Conservation (phyloP, 1,140 invertebrate genomes). For the Trichoplusia ni region DNA sequence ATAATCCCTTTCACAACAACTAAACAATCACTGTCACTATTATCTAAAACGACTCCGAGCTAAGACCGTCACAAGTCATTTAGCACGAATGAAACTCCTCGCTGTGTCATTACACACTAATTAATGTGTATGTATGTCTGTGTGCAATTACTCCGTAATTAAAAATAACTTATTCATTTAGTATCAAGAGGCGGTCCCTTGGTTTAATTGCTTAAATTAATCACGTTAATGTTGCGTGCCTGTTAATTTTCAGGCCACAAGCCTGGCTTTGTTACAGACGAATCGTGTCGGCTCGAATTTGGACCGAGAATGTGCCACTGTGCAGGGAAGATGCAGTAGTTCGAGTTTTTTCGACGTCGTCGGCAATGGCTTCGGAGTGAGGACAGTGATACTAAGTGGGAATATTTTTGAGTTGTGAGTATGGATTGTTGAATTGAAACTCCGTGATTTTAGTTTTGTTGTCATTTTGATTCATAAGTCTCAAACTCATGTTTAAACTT, state of each 20-base stretch:
- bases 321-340: not conserved
- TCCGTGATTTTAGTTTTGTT: too few relatives aligned
- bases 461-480: too few relatives aligned
- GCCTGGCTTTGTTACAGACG: slow-evolving; percentile 56
- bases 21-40: not conserved
- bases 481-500: too few relatives aligned
- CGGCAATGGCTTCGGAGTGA: too few relatives aligned
- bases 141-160: slow-evolving; percentile 72
- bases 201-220: slow-evolving; percentile 72
- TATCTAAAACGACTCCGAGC: not conserved
- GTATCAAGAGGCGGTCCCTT: slow-evolving; percentile 44
- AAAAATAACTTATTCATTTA: slow-evolving; percentile 79
- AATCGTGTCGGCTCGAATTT: slow-evolving; percentile 32
- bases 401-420: too few relatives aligned
- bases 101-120: slow-evolving; percentile 58
- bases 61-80: not conserved
- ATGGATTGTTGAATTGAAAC: too few relatives aligned
- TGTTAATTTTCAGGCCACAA: slow-evolving; percentile 75
- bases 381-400: too few relatives aligned
- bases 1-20: not conserved
- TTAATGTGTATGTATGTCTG: slow-evolving; percentile 53
- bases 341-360: too few relatives aligned
- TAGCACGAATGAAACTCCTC: not conserved
- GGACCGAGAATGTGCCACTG: slow-evolving; percentile 12
- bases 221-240: slow-evolving; percentile 72